Evolutionary conservation across 1,140 invertebrate genomes (phyloP), one percentile per base, ranked within the genome.

Genomic region (Liolophura sinensis): DNA sequence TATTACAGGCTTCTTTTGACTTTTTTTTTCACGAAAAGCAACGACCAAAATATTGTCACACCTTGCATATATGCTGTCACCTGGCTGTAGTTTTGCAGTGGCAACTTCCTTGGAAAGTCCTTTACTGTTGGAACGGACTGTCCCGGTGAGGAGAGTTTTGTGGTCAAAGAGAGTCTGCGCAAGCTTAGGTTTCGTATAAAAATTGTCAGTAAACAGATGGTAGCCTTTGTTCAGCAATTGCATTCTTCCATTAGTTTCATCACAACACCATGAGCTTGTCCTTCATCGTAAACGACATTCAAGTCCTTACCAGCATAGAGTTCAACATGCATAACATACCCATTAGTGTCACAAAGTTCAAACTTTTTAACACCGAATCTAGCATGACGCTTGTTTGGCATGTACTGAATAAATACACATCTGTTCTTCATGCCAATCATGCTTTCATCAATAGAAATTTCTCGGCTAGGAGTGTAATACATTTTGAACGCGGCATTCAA

Each of bases 331-430:
- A 49, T 9, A 16, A 63, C 59, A 27, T 67, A 65, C 5, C 69
- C 69, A 61, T 58, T 71, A 20, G 22, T 20, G 46, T 64, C 65
- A 60, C 65, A 69, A 4, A 72, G 56, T 48, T 57, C 64, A 18
- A 64, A 70, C 31, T 69, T 66, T 50, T 72, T 70, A 20, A 72
- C 64, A 5, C 64, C 67, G 59, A 73, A n/a, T n/a, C n/a, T n/a
- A n/a, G n/a, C n/a, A n/a, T n/a, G n/a, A n/a, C n/a, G n/a, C 50
- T 72, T 69, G 27, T 67, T 70, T n/a, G 71, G 71, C 65, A 73
- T 67, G 61, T 68, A 73, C 50, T 73, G 69, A 14, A 67, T 60
- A 54, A 54, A 68, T 3, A 27, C 50, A 56, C 22, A 50, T n/a
- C 69, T 27, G 55, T 65, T 65, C 55, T 71, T 68, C 48, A 68